A percentile compares a stretch with the other conserved stretches of the same genome.
phyloP scores from a whole-genome alignment of 2,888 invertebrate genomes.

The Lycocerus yunnanus region DNA sequence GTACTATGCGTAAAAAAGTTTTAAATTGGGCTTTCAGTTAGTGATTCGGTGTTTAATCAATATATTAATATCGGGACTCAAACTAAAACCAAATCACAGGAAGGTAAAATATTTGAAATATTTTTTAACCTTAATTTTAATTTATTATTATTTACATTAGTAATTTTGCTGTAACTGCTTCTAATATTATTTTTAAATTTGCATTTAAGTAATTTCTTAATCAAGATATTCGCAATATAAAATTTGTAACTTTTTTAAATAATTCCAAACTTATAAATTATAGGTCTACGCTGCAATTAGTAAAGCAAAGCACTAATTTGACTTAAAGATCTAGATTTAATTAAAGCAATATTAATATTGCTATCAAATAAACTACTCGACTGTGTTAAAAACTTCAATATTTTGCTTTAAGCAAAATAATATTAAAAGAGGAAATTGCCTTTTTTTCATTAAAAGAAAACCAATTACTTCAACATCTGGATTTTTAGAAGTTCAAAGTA shows the following conservation, averaged over 20 bases:
- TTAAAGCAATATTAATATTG: background rate
- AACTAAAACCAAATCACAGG: no score
- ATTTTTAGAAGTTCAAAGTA: background rate
- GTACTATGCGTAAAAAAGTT: no score
- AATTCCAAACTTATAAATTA: background rate
- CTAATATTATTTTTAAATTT: no score
- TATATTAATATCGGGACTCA: no score
- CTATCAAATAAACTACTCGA: background rate
- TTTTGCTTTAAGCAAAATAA: constrained; percentile 8
- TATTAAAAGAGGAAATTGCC: constrained; percentile 13
- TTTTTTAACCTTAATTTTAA: no score
- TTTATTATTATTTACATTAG: no score
- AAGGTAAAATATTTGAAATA: no score
- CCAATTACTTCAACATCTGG: constrained; percentile 11
- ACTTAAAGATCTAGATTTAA: background rate
- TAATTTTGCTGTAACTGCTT: no score
- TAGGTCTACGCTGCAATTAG: background rate
- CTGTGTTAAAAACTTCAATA: constrained; percentile 1
- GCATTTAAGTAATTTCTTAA: no score
- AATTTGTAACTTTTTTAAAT: background rate
- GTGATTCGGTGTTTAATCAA: no score
- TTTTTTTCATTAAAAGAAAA: constrained; percentile 12
- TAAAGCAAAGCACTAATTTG: background rate
- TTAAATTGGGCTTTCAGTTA: no score
- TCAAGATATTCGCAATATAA: no score